Conservation (phyloP, 2,888 invertebrate genomes). For the Sthenelais limicola region DNA sequence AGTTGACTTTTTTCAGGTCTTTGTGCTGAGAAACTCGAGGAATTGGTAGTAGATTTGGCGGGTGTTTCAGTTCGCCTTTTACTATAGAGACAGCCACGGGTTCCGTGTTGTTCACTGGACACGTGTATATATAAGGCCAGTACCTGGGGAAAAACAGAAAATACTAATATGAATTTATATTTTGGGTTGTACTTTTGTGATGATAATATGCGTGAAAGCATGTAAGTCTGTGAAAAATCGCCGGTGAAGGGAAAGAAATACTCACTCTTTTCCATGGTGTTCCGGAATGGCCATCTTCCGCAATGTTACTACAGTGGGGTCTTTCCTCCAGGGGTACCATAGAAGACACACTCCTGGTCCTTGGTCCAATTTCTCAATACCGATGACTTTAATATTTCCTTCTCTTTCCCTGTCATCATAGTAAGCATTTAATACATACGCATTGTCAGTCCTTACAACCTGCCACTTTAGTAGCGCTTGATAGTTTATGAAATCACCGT, state of each 20-base stretch:
- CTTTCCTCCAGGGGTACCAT: constrained; percentile 13
- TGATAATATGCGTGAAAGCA: too few relatives aligned
- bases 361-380: not conserved
- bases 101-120: not conserved
- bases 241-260: too few relatives aligned
- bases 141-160: constrained; percentile 8
- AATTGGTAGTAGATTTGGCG: not conserved
- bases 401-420: not conserved
- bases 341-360: constrained; percentile 1
- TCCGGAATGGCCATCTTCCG: not conserved
- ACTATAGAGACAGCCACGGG: constrained; percentile 9
- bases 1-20: constrained; percentile 8
- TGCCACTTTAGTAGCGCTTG: not conserved
- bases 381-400: not conserved
- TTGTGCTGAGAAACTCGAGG: not conserved
- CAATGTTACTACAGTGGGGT: not conserved
- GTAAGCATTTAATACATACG: not conserved
- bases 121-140: constrained; percentile 20
- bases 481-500: too few relatives aligned
- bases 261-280: constrained; percentile 16
- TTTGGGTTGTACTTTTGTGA: too few relatives aligned
- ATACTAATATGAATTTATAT: too few relatives aligned
- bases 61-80: not conserved
- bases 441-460: not conserved
- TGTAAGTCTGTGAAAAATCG: too few relatives aligned